Evolutionary conservation across 2,113 vertebrate species (phyloP), one percentile per base, ranked within the genome.

Genomic region (Merops nubicus): DNA sequence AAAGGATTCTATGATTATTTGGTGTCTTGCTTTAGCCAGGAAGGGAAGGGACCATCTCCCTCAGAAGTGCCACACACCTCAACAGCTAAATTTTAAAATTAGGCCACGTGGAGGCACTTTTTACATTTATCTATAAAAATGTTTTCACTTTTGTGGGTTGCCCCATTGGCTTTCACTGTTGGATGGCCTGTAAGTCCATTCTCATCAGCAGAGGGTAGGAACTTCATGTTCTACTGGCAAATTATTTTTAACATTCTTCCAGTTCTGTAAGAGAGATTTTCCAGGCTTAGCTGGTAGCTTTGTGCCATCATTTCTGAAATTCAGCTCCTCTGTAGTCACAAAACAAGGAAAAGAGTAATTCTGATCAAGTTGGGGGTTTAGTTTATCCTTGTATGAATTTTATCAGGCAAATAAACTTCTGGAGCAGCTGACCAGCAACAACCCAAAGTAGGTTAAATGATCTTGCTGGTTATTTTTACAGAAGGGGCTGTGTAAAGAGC

Each of bases 21-120:
- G 22, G 29, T 45, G 18, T 23, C 16, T 6, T 1, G 14, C 33
- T 51, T 57, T n/a, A 83, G n/a, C 20, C 25, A 9, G 51, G 69
- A 8, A 33, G 29, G n/a, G 40, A 48, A 20, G 50, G 23, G 64
- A 8, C 50, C 0, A 2, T 23, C n/a, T 54, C 51, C 26, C 22
- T 77, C 1, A 3, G 29, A 42, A 60, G 60, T 63, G 47, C 31
- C 33, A 8, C 1, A 2, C 11, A 8, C 53, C 10, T 10, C n/a
- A 8, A 12, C 28, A 11, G 4, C 8, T 8, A 2, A 8, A 3
- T 1, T 11, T 64, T 7, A 14, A 11, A 20, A 3, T 5, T 10
- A 15, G 48, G n/a, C 40, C 45, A 25, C 33, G 6, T 8, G 36
- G 40, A 47, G 31, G 25, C 43, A 4, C 22, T 64, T 60, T 2